A percentile compares a stretch with the other conserved stretches of the same genome.
Conservation (phyloP, 2,113 vertebrate species). For the Dipodomys stephensi region DNA sequence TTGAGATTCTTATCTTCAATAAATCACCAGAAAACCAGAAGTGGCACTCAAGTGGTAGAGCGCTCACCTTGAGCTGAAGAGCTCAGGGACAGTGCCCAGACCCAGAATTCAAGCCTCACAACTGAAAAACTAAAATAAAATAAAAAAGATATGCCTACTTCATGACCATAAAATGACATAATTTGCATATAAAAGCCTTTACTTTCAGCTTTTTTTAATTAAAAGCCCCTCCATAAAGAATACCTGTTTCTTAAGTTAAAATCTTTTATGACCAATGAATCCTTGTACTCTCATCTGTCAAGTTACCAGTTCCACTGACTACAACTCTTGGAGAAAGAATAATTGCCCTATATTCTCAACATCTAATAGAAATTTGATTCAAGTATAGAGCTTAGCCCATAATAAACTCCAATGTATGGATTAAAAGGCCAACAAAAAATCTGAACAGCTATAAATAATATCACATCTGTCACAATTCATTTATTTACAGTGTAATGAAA, state of each 20-base stretch:
- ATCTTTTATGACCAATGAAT: neutral
- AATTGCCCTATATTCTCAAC: conserved; percentile 13
- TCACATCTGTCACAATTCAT: neutral
- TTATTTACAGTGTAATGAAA: conserved; percentile 52
- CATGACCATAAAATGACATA: neutral
- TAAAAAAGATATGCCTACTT: neutral
- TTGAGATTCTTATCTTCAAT: too few relatives aligned
- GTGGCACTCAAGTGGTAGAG: too few relatives aligned
- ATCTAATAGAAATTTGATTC: conserved; percentile 31
- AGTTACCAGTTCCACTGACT: conserved; percentile 16
- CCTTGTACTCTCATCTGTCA: neutral
- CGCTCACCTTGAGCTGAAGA: too few relatives aligned
- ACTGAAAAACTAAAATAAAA: too few relatives aligned
- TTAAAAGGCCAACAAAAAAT: conserved; percentile 36
- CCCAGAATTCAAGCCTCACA: too few relatives aligned
- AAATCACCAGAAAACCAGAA: too few relatives aligned
- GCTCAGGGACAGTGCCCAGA: too few relatives aligned
- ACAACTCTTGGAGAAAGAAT: neutral
- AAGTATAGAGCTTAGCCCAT: neutral
- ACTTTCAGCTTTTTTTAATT: neutral
- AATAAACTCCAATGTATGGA: neutral
- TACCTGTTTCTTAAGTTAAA: neutral
- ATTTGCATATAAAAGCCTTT: conserved; percentile 18
- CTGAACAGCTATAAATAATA: conserved; percentile 32
- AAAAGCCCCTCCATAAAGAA: conserved; percentile 34